Evolutionary conservation across 2,888 invertebrate species (phyloP).

Genomic region (Drosophila ezoana): DNA sequence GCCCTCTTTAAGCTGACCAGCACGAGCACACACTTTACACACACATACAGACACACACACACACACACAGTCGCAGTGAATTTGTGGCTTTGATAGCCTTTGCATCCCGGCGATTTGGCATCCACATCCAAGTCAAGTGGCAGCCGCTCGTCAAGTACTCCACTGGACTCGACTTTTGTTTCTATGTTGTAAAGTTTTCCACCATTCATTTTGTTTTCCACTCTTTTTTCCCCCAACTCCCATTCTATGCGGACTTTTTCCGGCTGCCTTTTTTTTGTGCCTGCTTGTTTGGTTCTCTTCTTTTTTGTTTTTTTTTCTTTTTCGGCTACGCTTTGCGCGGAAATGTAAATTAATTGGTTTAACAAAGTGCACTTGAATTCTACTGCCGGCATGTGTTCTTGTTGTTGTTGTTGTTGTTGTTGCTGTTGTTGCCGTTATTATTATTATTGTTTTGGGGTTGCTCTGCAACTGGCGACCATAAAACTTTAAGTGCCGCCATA

Average conservation of each 20-base stretch:
- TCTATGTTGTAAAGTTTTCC: constrained; percentile 61
- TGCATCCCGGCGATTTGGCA: constrained; percentile 44
- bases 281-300: constrained; percentile 7
- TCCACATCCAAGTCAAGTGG: constrained; percentile 63
- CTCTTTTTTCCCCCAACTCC: background rate
- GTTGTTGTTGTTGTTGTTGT: constrained; percentile 13
- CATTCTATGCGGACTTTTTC: constrained; percentile 21
- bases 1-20: constrained; percentile 60
- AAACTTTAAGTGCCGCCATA: constrained; percentile 38
- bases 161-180: constrained; percentile 47
- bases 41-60: background rate
- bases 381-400: constrained; percentile 50
- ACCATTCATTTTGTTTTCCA: constrained; percentile 15
- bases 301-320: constrained; percentile 30
- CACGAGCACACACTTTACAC: constrained; percentile 10
- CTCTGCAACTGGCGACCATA: constrained; percentile 32
- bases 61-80: constrained; percentile 22
- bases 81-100: constrained; percentile 60
- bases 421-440: constrained; percentile 23
- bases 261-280: constrained; percentile 18
- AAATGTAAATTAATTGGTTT: constrained; percentile 80
- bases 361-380: constrained; percentile 77
- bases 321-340: constrained; percentile 66
- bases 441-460: constrained; percentile 42
- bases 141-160: constrained; percentile 63